Base-by-base conservation (phyloP, 2,113 vertebrate genomes). In the Cygnus buccinator region DNA sequence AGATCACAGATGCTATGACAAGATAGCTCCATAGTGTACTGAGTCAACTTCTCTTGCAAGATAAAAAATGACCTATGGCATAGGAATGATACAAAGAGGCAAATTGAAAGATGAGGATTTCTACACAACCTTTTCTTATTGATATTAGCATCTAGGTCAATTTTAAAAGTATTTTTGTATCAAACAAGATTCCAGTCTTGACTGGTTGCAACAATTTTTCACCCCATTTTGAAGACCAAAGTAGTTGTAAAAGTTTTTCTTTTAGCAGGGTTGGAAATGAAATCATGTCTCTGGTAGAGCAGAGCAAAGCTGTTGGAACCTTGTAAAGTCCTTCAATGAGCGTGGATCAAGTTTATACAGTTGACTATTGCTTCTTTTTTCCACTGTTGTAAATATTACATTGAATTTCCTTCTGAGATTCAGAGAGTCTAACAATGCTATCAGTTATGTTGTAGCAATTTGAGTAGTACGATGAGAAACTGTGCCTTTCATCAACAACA, bases 401-500 rank as follows among this genome's bases (percentile, higher is more conserved):
- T 2, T 71, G 52, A 74, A 67, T 10, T 35, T 67, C 41, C 8
- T 43, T 85, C 79, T 44, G 39, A 86, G 19, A 73, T 54, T 21
- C 33, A 83, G 48, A 62, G 19, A 72, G 28, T 57, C 33, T 29
- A 48, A 3, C 14, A 75, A 54, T 35, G 39, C 17, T 54, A 2
- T 37, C 41, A 78, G 35, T 35, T n/a, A 6, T 58, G 35, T 3
- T 2, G 11, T 9, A 74, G 35, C 21, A 82, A 13, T n/a, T 12
- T 17, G 5, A 87, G 35, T 13, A 74, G 4, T 35, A 26, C 57
- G 23, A 6, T 74, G 41, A 62, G 90, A 94, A 52, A 39, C 3
- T 11, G 1, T 10, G 1, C 50, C 33, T 52, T 61, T 33, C 4
- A 11, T 15, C 0, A 2, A 72, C 20, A 86, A 52, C 13, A 67